Conservation (phyloP, 1,140 invertebrate species). For the Whitmania pigra region DNA sequence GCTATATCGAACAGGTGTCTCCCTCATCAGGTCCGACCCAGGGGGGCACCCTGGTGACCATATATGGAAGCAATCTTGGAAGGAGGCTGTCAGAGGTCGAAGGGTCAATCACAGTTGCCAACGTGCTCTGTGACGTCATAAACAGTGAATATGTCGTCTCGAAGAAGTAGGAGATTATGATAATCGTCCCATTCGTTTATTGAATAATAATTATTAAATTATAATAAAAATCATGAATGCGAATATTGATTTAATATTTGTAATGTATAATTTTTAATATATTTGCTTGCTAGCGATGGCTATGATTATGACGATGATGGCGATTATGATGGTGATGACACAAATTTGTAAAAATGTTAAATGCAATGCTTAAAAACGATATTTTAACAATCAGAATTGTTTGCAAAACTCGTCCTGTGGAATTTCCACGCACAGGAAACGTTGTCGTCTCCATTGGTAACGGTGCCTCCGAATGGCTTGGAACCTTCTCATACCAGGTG, state of each 20-base stretch:
- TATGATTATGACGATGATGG: not conserved
- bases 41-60: constrained; percentile 82
- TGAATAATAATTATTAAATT: too few species aligned
- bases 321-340: not conserved
- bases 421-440: too few species aligned
- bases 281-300: too few species aligned
- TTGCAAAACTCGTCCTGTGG: too few species aligned
- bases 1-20: constrained; percentile 53
- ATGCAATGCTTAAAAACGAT: too few species aligned
- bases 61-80: constrained; percentile 85
- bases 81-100: constrained; percentile 73
- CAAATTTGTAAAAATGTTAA: not conserved
- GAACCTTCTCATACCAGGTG: too few species aligned
- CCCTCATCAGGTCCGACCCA: constrained; percentile 81
- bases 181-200: not conserved
- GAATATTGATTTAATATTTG: not conserved
- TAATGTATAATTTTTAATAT: too few species aligned
- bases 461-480: too few species aligned
- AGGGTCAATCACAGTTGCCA: constrained; percentile 76
- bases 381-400: too few species aligned
- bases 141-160: constrained; percentile 77
- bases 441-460: too few species aligned
- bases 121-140: constrained; percentile 60
- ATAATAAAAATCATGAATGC: too few species aligned
- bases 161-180: constrained; percentile 45